Evolutionary conservation across 2,888 invertebrate species (phyloP).

Genomic region (Hemicrepidius hirtus): DNA sequence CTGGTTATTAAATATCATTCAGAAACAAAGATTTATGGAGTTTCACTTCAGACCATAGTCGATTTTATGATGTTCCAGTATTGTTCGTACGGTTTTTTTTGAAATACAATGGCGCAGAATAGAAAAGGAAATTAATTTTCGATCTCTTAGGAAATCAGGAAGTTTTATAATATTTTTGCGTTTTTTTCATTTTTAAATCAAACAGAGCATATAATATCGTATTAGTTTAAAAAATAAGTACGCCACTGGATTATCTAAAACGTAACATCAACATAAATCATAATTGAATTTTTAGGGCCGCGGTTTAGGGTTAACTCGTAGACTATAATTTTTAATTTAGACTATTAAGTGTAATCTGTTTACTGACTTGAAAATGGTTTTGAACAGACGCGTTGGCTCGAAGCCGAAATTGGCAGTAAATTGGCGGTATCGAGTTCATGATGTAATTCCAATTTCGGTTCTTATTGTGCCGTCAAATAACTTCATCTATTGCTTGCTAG

Average conservation of each 20-base stretch:
- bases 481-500: slow-evolving; percentile 13
- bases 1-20: slow-evolving; percentile 29
- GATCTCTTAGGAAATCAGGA: neutral
- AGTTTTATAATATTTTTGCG: too few species aligned
- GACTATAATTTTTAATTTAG: slow-evolving; percentile 21
- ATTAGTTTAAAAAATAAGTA: too few species aligned
- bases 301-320: neutral
- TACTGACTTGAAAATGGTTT: slow-evolving; percentile 19
- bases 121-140: neutral
- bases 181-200: too few species aligned
- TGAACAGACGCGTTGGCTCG: neutral
- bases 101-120: neutral
- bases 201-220: too few species aligned
- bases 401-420: slow-evolving; percentile 23
- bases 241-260: neutral
- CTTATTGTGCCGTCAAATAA: slow-evolving; percentile 18
- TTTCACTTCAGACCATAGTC: slow-evolving; percentile 1
- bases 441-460: slow-evolving; percentile 25
- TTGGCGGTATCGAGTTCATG: slow-evolving; percentile 23
- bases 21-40: slow-evolving; percentile 25
- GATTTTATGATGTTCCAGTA: slow-evolving; percentile 7
- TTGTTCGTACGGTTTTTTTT: neutral
- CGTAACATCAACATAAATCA: slow-evolving; percentile 3
- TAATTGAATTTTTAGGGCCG: neutral
- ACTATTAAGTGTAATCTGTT: slow-evolving; percentile 14